These are phyloP conservation scores for Shargacucullia verbasci DNA, from an alignment of 2,888 invertebrate species.

Conservation along the genomic window DNA sequence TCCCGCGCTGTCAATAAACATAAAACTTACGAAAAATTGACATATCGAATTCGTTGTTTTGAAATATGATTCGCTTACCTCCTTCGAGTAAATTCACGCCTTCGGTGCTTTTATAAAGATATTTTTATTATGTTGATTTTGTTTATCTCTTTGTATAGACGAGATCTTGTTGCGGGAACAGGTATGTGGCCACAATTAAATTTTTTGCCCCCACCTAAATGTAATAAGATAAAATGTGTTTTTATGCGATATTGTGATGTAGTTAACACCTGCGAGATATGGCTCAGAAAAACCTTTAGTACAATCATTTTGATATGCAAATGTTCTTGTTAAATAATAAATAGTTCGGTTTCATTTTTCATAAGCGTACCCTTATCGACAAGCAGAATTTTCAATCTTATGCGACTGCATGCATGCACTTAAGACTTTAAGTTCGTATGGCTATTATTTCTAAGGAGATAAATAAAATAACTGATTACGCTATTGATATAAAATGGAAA, in stretches of 20 bases:
- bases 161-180: conserved; percentile 76
- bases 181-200: conserved; percentile 75
- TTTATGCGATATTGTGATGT: conserved; percentile 61
- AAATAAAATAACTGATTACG: not conserved
- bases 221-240: conserved; percentile 64
- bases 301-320: conserved; percentile 68
- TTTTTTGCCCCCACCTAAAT: conserved; percentile 67
- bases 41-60: conserved; percentile 83
- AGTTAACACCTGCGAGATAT: conserved; percentile 68
- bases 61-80: conserved; percentile 80
- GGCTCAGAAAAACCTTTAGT: conserved; percentile 47
- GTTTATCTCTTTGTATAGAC: conserved; percentile 74
- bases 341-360: conserved; percentile 51
- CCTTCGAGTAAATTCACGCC: conserved; percentile 72
- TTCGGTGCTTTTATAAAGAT: conserved; percentile 68
- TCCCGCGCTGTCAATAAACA: conserved; percentile 54
- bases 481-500: too few relatives aligned
- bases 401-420: too few relatives aligned
- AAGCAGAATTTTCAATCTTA: not conserved
- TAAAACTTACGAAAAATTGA: conserved; percentile 77
- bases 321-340: conserved; percentile 52
- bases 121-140: conserved; percentile 76
- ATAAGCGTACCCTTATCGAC: conserved; percentile 9
- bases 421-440: too few relatives aligned
- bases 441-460: not conserved